These are phyloP conservation scores for Epinephelus awoara DNA, from an alignment of 2,797 vertebrate species.

Conservation along the genomic window DNA sequence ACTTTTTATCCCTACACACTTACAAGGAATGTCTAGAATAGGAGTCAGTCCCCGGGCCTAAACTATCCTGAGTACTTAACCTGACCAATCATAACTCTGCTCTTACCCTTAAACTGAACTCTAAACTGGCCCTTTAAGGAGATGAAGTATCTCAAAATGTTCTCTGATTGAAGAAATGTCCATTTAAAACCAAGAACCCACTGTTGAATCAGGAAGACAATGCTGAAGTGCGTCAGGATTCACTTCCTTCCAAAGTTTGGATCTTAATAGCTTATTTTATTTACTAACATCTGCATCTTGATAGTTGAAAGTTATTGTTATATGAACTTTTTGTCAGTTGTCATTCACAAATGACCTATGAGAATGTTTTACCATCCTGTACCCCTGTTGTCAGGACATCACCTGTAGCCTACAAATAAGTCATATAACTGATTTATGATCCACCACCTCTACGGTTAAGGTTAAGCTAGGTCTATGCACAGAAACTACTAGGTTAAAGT, in stretches of 20 bases:
- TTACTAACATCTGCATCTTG: background rate
- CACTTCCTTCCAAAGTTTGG: background rate
- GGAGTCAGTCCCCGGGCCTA: slow-evolving; percentile 1
- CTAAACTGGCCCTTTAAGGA: slow-evolving; percentile 2
- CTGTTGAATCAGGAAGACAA: background rate
- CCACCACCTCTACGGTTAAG: no score
- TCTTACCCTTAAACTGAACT: slow-evolving; percentile 27
- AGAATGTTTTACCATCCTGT: no score
- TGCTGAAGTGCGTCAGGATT: background rate
- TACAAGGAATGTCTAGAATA: slow-evolving; percentile 25
- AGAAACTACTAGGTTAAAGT: no score
- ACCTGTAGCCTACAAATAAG: no score
- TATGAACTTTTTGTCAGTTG: background rate
- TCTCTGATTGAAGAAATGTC: background rate
- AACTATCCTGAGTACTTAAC: slow-evolving; percentile 50
- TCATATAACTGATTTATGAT: no score
- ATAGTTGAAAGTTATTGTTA: background rate
- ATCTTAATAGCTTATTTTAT: background rate
- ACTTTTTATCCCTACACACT: slow-evolving; percentile 16
- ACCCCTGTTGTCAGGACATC: no score
- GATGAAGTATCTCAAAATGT: background rate
- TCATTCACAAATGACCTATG: no score
- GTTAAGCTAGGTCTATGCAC: no score
- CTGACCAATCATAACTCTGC: slow-evolving; percentile 16
- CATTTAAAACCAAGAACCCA: slow-evolving; percentile 1